phyloP scores from a whole-genome alignment of 2,888 invertebrate species.

The Leptarthrus brevirostris region DNA sequence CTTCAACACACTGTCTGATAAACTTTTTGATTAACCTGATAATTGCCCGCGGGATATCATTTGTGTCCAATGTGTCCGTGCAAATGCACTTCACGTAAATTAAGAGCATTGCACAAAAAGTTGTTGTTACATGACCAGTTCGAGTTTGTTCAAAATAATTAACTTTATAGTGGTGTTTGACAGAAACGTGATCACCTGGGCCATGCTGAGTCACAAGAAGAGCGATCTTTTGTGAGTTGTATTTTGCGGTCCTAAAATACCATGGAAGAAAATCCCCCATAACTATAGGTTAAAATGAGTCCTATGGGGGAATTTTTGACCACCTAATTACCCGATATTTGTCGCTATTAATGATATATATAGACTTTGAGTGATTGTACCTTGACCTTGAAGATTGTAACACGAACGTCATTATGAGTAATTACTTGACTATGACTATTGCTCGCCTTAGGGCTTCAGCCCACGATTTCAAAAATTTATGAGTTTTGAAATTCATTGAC shows the following conservation, averaged over 20 bases:
- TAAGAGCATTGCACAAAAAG: background rate
- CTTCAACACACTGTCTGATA: background rate
- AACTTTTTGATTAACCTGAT: background rate
- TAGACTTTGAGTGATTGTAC: background rate
- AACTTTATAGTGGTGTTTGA: background rate
- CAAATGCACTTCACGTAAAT: background rate
- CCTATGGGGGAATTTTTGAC: background rate
- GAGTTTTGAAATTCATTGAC: too few relatives aligned
- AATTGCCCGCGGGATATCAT: too few relatives aligned
- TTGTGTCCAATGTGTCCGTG: background rate
- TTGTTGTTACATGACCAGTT: background rate
- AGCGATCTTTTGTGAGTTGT: background rate
- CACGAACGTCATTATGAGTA: too few relatives aligned
- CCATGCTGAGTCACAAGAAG: background rate
- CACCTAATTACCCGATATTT: background rate
- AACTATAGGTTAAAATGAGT: background rate
- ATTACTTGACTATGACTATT: too few relatives aligned
- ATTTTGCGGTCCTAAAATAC: background rate
- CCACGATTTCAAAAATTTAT: too few relatives aligned
- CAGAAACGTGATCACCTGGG: background rate
- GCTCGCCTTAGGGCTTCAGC: too few relatives aligned
- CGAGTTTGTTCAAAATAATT: background rate
- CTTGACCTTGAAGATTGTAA: background rate
- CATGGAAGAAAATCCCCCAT: background rate
- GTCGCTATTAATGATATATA: background rate